A percentile compares a stretch with the other conserved stretches of the same genome.
Conservation (phyloP, 2,113 vertebrate genomes). For the Halichoerus grypus region DNA sequence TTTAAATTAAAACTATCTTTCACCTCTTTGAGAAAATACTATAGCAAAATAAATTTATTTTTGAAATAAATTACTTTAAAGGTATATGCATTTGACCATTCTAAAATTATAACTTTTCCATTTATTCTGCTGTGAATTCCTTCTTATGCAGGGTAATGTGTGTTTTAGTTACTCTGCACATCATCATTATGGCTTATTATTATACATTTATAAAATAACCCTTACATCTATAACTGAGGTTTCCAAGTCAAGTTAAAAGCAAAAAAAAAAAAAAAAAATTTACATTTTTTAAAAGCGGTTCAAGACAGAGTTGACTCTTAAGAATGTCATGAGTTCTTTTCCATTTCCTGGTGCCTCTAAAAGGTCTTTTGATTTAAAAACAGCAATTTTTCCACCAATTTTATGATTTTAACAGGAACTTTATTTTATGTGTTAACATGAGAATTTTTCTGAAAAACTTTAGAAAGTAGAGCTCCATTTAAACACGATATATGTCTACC, state of each 20-base stretch:
- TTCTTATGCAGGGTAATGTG: neutral
- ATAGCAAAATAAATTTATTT: neutral
- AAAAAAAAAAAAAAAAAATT: constrained; percentile 27
- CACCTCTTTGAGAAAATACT: constrained; percentile 26
- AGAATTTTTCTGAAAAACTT: neutral
- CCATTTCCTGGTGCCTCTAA: constrained; percentile 2
- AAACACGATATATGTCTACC: neutral
- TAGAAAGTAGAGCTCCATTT: neutral
- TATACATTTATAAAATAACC: constrained; percentile 65
- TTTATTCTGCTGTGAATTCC: neutral
- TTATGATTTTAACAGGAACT: constrained; percentile 10
- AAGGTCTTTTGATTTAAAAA: constrained; percentile 50
- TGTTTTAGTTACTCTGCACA: neutral
- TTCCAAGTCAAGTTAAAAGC: neutral
- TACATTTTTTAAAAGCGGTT: neutral
- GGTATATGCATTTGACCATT: neutral
- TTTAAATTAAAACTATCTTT: neutral
- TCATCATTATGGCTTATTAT: neutral
- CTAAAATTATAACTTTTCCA: constrained; percentile 32
- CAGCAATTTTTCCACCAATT: neutral
- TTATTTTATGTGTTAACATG: neutral
- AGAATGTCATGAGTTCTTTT: constrained; percentile 51
- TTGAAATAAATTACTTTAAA: constrained; percentile 53
- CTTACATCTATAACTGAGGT: constrained; percentile 40
- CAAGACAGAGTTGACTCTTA: constrained; percentile 42